Evolutionary conservation across 2,113 vertebrate genomes (phyloP), one percentile per base, ranked within the genome.

Genomic region (Ursus arctos): DNA sequence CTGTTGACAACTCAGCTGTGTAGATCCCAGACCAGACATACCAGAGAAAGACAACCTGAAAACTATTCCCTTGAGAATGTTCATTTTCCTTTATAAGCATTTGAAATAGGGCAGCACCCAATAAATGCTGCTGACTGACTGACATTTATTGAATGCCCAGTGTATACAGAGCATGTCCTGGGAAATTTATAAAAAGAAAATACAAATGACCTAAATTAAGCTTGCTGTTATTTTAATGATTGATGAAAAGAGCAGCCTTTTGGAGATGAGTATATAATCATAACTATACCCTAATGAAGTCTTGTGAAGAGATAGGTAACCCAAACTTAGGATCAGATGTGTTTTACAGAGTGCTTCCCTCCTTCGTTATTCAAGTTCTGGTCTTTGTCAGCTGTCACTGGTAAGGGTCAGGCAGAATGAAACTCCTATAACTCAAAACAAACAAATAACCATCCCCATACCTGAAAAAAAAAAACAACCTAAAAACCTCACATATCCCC

Each of bases 171-270:
- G 22, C 59, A 88, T 26, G 26, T 40, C 93, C 22, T 83, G 24
- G 33, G 49, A 86, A 76, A 55, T 14, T 88, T 76, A 61, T 21
- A 63, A 83, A 51, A 90, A 85, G 72, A 91, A 88, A 97, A 88
- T 15, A 91, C 40, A 65, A 72, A 47, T 49, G 81, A 59, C 14
- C 31, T 91, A 81, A 86, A 36, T 40, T 82, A 80, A 55, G 19
- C 18, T n/a, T 74, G 94, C n/a, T 5, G n/a, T 81, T 87, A 67
- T 93, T 96, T 83, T 91, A 92, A 95, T 24, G 80, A 67, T 19
- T 61, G 69, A 67, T 82, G 24, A 71, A 91, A 94, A 67, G 74
- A 40, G 53, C 26, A 49, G 47, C 63, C n/a, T 93, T 93, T 63
- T 26, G 76, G 81, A 74, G 87, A 28, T 28, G 81, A 55, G 26